Evolutionary conservation across 2,113 vertebrate genomes (phyloP).

Genomic region (Mixornis gularis): DNA sequence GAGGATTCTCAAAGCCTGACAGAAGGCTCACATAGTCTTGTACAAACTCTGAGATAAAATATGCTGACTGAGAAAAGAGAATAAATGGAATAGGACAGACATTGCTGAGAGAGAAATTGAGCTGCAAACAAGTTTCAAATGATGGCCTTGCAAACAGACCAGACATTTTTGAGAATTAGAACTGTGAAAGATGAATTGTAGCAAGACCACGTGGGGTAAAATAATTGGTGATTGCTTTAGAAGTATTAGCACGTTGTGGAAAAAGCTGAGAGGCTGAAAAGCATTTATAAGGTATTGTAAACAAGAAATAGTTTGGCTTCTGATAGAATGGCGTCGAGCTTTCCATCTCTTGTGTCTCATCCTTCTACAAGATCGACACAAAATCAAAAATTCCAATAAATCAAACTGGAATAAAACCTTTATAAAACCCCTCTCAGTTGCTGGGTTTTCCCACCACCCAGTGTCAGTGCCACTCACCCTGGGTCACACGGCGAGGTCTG

Average conservation of each 20-base stretch:
- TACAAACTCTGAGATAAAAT: background rate
- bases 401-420: background rate
- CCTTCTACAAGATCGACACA: background rate
- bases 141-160: background rate
- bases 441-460: background rate
- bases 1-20: background rate
- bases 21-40: background rate
- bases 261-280: background rate
- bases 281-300: background rate
- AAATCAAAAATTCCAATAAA: too few species aligned
- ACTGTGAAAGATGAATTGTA: background rate
- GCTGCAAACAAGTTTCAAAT: background rate
- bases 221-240: background rate
- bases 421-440: background rate
- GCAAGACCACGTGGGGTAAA: background rate
- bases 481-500: slow-evolving; percentile 73
- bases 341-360: background rate
- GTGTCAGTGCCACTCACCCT: slow-evolving; percentile 64
- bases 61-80: background rate
- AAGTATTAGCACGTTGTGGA: background rate
- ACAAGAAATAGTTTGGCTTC: background rate
- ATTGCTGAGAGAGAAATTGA: background rate
- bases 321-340: background rate
- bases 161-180: background rate
- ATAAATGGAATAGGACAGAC: background rate